A percentile compares a stretch with the other conserved stretches of the same genome.
Conservation (phyloP, 1,140 invertebrate genomes). For the Brachionus paranguensis region DNA sequence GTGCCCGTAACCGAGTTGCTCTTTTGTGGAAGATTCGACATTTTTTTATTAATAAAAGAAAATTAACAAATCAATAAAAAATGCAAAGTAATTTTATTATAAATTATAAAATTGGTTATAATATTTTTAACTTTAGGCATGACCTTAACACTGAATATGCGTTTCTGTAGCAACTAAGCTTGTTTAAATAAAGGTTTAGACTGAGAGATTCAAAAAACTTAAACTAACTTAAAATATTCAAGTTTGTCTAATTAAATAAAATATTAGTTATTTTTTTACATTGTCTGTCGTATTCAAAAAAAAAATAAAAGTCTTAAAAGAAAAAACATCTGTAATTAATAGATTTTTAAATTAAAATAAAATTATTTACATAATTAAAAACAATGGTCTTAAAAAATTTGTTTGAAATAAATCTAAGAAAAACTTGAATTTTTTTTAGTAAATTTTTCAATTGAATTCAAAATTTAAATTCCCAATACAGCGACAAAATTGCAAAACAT, state of each 20-base stretch:
- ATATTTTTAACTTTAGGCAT: background rate
- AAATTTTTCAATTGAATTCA: background rate
- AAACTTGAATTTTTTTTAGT: background rate
- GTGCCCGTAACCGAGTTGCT: background rate
- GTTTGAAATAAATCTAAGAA: background rate
- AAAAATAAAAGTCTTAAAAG: background rate
- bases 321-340: conserved; percentile 2
- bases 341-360: background rate
- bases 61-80: background rate
- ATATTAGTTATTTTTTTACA: background rate
- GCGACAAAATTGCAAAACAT: background rate
- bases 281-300: background rate
- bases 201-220: background rate
- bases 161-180: background rate
- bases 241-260: background rate
- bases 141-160: background rate
- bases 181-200: background rate
- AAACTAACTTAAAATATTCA: background rate
- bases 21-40: background rate
- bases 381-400: background rate
- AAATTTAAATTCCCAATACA: background rate
- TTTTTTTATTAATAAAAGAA: background rate
- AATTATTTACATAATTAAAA: conserved; percentile 4
- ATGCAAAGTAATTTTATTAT: background rate
- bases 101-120: conserved; percentile 32